Percentiles rank a stretch among this genome's conserved stretches.
These are phyloP conservation scores for Orchesellides sinensis DNA, from an alignment of 2,888 invertebrate species.

Conservation along the genomic window DNA sequence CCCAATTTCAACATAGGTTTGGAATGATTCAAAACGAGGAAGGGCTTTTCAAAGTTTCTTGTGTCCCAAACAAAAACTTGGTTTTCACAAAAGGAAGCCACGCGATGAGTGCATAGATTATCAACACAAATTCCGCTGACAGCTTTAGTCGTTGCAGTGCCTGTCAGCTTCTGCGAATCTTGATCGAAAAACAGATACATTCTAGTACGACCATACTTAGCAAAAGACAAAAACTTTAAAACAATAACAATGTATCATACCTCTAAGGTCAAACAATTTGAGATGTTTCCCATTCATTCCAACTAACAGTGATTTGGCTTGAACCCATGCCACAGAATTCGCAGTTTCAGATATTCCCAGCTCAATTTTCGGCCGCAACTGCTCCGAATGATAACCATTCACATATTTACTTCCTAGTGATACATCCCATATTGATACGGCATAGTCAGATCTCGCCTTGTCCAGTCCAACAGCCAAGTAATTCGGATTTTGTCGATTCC, in stretches of 20 bases:
- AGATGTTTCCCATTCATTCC: slow-evolving; percentile 94
- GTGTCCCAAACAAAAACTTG: slow-evolving; percentile 93
- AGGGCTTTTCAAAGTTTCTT: slow-evolving; percentile 90
- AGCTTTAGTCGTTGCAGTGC: slow-evolving; percentile 83
- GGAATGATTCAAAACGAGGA: slow-evolving; percentile 84
- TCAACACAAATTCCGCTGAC: slow-evolving; percentile 90
- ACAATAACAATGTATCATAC: slow-evolving; percentile 78
- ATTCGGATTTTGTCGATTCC: slow-evolving; percentile 90
- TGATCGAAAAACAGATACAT: background rate
- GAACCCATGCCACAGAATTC: slow-evolving; percentile 91
- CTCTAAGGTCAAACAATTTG: slow-evolving; percentile 92
- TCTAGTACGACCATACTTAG: no score
- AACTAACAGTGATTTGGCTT: slow-evolving; percentile 87
- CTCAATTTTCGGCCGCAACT: slow-evolving; percentile 83
- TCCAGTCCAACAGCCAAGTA: slow-evolving; percentile 92
- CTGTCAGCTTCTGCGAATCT: slow-evolving; percentile 72
- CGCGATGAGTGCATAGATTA: slow-evolving; percentile 85
- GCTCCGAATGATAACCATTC: slow-evolving; percentile 78
- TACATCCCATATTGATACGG: slow-evolving; percentile 94
- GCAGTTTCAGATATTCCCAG: slow-evolving; percentile 90
- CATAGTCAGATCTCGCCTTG: slow-evolving; percentile 92
- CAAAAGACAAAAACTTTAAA: no score
- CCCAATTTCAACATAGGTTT: slow-evolving; percentile 86
- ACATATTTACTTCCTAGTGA: slow-evolving; percentile 78
- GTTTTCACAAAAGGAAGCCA: slow-evolving; percentile 89